phyloP scores from a whole-genome alignment of 30 jellyfish, hydroid and myxozoan species.

The Rhopilema esculentum region DNA sequence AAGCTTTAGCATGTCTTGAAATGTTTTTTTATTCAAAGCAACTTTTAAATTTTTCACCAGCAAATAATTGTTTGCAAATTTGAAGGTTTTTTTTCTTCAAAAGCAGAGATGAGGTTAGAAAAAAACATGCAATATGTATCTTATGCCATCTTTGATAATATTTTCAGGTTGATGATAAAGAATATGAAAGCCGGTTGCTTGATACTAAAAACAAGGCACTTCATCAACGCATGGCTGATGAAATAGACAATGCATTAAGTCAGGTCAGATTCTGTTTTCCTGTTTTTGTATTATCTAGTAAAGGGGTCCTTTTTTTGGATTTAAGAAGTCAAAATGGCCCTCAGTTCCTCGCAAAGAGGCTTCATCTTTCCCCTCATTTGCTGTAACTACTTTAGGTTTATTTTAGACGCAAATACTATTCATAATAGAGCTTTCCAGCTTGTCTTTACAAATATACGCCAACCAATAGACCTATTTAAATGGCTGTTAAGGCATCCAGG shows the following conservation, averaged over 20 bases:
- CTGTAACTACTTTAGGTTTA: background rate
- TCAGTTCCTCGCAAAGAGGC: background rate
- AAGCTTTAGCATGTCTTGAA: too few species aligned
- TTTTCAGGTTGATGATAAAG: slow-evolving; percentile 19
- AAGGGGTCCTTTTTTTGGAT: background rate
- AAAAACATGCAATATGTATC: too few species aligned
- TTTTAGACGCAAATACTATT: background rate
- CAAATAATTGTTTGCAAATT: too few species aligned
- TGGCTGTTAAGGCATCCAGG: too few species aligned
- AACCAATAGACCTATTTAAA: too few species aligned
- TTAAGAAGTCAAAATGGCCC: background rate
- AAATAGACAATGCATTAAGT: background rate
- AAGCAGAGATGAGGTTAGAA: too few species aligned
- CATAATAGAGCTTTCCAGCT: too few species aligned
- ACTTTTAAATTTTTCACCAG: too few species aligned
- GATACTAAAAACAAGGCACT: slow-evolving; percentile 2
- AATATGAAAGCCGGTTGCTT: slow-evolving; percentile 28
- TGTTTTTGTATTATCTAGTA: background rate
- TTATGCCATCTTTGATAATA: too few species aligned
- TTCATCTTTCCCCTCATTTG: background rate
- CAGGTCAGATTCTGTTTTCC: background rate
- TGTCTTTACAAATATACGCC: too few species aligned
- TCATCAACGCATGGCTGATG: slow-evolving; percentile 23
- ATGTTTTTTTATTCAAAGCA: too few species aligned
- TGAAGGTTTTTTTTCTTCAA: too few species aligned